A percentile compares a stretch with the other conserved stretches of the same genome.
Evolutionary conservation across 2,888 invertebrate species (phyloP).

Genomic region (Peribatodes rhomboidaria): DNA sequence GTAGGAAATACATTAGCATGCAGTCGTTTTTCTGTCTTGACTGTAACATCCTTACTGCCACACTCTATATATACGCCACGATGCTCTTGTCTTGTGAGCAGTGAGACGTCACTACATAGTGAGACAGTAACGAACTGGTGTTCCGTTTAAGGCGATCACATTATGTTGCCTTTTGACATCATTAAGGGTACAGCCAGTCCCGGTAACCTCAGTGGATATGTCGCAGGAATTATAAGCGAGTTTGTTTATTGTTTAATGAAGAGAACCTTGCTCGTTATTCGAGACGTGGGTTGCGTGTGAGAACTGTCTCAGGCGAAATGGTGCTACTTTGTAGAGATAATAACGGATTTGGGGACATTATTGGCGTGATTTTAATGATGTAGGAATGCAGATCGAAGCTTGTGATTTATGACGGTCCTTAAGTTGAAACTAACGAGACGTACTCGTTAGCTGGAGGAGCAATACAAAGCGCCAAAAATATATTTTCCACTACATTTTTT

Average conservation of each 20-base stretch:
- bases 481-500: neutral
- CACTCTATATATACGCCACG: slow-evolving; percentile 32
- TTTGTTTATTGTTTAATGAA: slow-evolving; percentile 60
- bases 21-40: no score
- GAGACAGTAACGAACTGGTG: slow-evolving; percentile 79
- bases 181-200: slow-evolving; percentile 65
- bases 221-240: slow-evolving; percentile 50
- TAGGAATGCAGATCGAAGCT: slow-evolving; percentile 4
- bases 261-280: slow-evolving; percentile 47
- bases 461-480: neutral
- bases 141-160: slow-evolving; percentile 76
- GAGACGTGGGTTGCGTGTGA: slow-evolving; percentile 48
- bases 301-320: slow-evolving; percentile 32
- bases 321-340: slow-evolving; percentile 18
- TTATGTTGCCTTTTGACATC: slow-evolving; percentile 83
- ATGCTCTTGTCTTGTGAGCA: slow-evolving; percentile 68
- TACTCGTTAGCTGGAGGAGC: neutral
- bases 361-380: slow-evolving; percentile 21
- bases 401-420: neutral
- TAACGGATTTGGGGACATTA: slow-evolving; percentile 8
- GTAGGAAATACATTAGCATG: no score
- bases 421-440: neutral
- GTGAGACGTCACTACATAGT: slow-evolving; percentile 74
- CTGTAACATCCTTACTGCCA: slow-evolving; percentile 15
- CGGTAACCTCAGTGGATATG: slow-evolving; percentile 44